These are phyloP conservation scores for Andrena fulva DNA, from an alignment of 2,888 invertebrate species.

Conservation along the genomic window DNA sequence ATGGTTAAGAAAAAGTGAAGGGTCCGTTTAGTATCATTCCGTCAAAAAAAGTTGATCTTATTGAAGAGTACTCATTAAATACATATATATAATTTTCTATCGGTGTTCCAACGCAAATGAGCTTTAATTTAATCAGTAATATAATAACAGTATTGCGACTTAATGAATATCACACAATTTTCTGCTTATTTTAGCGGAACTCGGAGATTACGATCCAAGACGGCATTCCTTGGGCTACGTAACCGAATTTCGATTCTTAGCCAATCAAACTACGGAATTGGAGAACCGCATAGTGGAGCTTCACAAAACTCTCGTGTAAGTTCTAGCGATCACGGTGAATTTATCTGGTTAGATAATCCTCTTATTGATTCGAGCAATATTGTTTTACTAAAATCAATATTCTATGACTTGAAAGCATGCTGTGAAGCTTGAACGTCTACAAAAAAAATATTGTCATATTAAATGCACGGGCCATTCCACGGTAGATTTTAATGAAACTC, in stretches of 20 bases:
- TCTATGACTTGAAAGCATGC: no score
- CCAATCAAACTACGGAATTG: constrained; percentile 96
- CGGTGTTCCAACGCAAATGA: no score
- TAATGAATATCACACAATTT: neutral
- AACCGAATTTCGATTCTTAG: constrained; percentile 96
- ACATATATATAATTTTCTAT: neutral
- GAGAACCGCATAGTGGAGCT: constrained; percentile 95
- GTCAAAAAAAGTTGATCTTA: neutral
- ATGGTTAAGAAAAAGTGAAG: neutral
- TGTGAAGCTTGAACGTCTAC: no score
- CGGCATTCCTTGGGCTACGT: constrained; percentile 96
- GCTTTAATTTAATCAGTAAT: no score
- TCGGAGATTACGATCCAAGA: constrained; percentile 96
- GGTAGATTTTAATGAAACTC: no score
- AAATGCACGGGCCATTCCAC: no score
- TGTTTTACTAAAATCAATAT: no score
- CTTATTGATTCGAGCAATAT: no score
- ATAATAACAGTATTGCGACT: no score
- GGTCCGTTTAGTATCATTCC: neutral
- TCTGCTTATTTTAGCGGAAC: constrained; percentile 90
- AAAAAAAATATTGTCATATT: no score
- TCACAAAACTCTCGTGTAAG: constrained; percentile 95
- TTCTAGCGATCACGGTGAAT: constrained; percentile 15
- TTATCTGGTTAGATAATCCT: no score
- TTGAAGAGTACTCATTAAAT: neutral